A percentile compares a stretch with the other conserved stretches of the same genome.
These are phyloP conservation scores for Xestia rhomboidea DNA, from an alignment of 2,888 invertebrate genomes.

Conservation along the genomic window DNA sequence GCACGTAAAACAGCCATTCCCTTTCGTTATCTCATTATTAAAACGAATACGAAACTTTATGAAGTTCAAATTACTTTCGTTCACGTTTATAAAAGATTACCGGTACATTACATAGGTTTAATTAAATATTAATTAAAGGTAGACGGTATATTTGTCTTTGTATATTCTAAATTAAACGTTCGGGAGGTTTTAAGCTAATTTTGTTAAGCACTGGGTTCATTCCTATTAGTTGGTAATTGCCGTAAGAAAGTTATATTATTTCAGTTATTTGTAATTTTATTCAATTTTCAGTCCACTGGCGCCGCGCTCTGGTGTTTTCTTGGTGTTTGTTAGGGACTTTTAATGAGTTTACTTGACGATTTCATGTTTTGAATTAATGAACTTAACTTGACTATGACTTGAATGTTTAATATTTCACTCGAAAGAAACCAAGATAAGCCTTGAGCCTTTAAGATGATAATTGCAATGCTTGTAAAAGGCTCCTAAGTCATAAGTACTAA, in stretches of 20 bases:
- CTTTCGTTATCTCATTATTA: slow-evolving; percentile 33
- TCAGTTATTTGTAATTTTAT: slow-evolving; percentile 56
- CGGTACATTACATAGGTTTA: slow-evolving; percentile 35
- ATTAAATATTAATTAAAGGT: slow-evolving; percentile 62
- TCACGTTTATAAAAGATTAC: slow-evolving; percentile 41
- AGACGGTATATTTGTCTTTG: slow-evolving; percentile 45
- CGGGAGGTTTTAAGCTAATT: slow-evolving; percentile 48
- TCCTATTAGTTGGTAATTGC: slow-evolving; percentile 62
- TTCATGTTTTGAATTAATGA: slow-evolving; percentile 45
- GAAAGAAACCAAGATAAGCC: not conserved
- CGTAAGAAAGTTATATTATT: slow-evolving; percentile 63
- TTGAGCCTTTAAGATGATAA: too few relatives aligned
- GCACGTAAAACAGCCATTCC: slow-evolving; percentile 2
- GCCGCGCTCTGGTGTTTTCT: slow-evolving; percentile 19
- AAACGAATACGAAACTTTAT: slow-evolving; percentile 29
- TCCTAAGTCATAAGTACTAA: too few relatives aligned
- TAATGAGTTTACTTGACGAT: slow-evolving; percentile 54
- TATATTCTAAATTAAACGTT: slow-evolving; percentile 44
- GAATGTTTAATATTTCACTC: slow-evolving; percentile 30
- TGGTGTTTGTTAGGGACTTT: slow-evolving; percentile 37
- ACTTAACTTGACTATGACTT: slow-evolving; percentile 25
- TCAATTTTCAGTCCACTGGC: slow-evolving; percentile 44
- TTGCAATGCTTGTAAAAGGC: too few relatives aligned
- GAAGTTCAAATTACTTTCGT: slow-evolving; percentile 43
- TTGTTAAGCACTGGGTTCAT: slow-evolving; percentile 50